phyloP scores from a whole-genome alignment of 1,140 invertebrate species.

The Nomia melanderi region DNA sequence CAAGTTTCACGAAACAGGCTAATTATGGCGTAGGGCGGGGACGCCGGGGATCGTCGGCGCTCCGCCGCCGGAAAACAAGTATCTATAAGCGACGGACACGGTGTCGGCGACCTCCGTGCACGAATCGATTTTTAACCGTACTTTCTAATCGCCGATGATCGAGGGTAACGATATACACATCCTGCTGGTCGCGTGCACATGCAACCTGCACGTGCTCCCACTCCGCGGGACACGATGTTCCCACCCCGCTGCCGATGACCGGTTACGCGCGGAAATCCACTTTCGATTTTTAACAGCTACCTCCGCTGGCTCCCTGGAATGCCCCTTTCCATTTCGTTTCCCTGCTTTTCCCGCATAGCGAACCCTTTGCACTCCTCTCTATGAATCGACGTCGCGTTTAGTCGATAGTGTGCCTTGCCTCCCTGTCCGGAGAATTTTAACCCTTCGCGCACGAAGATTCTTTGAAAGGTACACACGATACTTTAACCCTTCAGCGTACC shows the following conservation, averaged over 20 bases:
- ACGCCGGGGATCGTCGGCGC: no score
- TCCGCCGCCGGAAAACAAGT: no score
- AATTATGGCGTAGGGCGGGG: no score
- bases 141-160: slow-evolving; percentile 25
- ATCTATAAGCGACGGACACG: no score
- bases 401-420: no score
- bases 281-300: slow-evolving; percentile 40
- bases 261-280: slow-evolving; percentile 34
- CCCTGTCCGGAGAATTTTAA: no score
- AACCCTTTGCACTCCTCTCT: no score
- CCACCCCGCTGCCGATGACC: not conserved
- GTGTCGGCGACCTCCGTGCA: not conserved
- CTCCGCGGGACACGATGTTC: not conserved
- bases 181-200: slow-evolving; percentile 30
- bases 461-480: no score
- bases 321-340: slow-evolving; percentile 16
- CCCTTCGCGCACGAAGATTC: no score
- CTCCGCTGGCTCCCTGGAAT: not conserved
- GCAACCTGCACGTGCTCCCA: slow-evolving; percentile 25
- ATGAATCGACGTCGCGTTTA: no score
- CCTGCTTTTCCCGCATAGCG: not conserved
- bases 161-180: slow-evolving; percentile 19
- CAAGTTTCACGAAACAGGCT: no score
- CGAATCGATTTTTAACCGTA: slow-evolving; percentile 14
- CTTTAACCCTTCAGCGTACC: no score